Percentiles rank a stretch among this genome's conserved stretches.
Evolutionary conservation across 2,888 invertebrate species (phyloP).

Genomic region (Plagodis pulveraria): DNA sequence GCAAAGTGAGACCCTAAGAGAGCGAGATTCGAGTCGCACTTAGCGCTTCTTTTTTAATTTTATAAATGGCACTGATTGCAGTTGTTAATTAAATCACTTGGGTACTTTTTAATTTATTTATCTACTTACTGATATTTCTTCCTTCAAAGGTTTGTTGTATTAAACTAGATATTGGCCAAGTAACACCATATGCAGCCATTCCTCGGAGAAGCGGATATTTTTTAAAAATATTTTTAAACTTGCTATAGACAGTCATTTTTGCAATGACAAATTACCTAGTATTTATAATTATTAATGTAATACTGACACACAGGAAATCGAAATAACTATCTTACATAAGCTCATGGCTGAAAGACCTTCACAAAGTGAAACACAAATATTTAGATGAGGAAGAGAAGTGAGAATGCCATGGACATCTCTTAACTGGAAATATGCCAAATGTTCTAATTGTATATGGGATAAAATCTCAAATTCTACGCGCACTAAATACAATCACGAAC

Average conservation of each 20-base stretch:
- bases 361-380: constrained; percentile 25
- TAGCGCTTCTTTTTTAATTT: too few species aligned
- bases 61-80: too few species aligned
- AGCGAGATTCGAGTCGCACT: too few species aligned
- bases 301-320: constrained; percentile 3
- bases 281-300: constrained; percentile 1
- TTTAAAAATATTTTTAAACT: constrained; percentile 57
- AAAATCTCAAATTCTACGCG: constrained; percentile 2
- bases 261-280: constrained; percentile 6
- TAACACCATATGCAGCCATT: constrained; percentile 88
- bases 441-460: constrained; percentile 1
- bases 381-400: constrained; percentile 25
- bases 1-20: too few species aligned
- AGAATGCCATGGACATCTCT: constrained; percentile 36
- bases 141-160: constrained; percentile 90
- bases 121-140: constrained; percentile 83
- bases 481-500: constrained; percentile 5
- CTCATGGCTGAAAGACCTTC: constrained; percentile 42
- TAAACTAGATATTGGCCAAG: constrained; percentile 90
- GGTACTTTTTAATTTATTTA: background rate
- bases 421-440: constrained; percentile 51
- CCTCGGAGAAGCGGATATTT: constrained; percentile 83
- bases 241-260: constrained; percentile 65
- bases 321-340: constrained; percentile 37
- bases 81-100: too few species aligned